Evolutionary conservation across 2,888 invertebrate genomes (phyloP), one percentile per base, ranked within the genome.

Genomic region (Anoplius nigerrimus): DNA sequence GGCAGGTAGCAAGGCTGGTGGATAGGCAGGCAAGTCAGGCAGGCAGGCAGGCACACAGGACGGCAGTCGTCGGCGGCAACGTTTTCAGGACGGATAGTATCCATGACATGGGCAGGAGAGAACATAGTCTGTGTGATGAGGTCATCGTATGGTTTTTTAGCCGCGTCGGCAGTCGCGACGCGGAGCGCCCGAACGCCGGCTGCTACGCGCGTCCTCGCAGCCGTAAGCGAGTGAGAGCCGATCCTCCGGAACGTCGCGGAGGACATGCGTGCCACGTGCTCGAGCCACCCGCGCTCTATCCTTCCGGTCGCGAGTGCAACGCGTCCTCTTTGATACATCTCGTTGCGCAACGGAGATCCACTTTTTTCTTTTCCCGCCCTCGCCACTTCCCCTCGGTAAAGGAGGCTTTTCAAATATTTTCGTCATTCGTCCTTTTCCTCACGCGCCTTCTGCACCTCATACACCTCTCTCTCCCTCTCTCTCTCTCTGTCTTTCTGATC

Each of bases 121-220:
- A 82, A 81, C 78, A 82, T 76, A 83, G 82, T 77, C 74, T 78
- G 82, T 74, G 85, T 83, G 86, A 87, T 87, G 87, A 87, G 86
- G 86, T 87, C 87, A 87, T 87, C 86, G 85, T 76, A 81, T 85
- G 75, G 83, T 80, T 86, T 86, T 85, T 85, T 83, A 83, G 79
- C 82, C 75, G 80, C 79, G 81, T 74, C 86, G 82, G 84, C 85
- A 86, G 86, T 86, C 85, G 84, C 83, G 82, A 86, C 84, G 84
- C 81, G 82, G 82, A 85, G 84, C 82, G 82, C 83, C 76, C 79
- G 83, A 82, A 85, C 80, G 84, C 82, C 83, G 86, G 83, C 80
- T 78, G 81, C 73, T 75, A 75, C 76, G 76, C 64, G 71, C 69
- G 72, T 75, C 72, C 78, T 71, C 72, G 70, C 70, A 65, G 67